phyloP scores from a whole-genome alignment of 2,797 vertebrate species.

The Gallinago solitaria region DNA sequence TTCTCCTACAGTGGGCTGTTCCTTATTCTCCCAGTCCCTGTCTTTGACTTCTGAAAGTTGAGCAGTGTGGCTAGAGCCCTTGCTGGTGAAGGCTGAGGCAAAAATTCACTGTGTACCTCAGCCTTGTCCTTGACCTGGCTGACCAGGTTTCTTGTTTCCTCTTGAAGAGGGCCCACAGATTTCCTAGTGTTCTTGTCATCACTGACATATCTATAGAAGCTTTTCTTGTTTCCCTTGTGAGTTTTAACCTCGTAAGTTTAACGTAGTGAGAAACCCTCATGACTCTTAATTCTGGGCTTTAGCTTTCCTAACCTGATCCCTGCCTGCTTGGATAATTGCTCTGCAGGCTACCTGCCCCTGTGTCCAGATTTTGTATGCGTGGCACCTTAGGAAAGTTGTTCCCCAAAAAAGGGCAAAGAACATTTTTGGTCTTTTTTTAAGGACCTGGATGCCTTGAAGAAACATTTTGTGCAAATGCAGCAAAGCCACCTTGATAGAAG shows the following conservation, averaged over 20 bases:
- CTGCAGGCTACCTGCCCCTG: too few relatives aligned
- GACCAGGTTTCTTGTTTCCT: background rate
- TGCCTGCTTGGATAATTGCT: too few relatives aligned
- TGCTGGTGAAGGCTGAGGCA: too few relatives aligned
- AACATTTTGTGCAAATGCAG: fast-evolving
- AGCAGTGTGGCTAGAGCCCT: background rate
- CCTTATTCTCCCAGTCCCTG: background rate
- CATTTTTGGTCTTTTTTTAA: too few relatives aligned
- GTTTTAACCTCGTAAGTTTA: too few relatives aligned
- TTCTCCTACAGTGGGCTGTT: background rate
- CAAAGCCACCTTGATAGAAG: background rate
- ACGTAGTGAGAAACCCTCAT: too few relatives aligned
- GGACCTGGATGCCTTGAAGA: background rate
- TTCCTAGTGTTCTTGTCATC: background rate
- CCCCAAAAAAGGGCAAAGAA: background rate
- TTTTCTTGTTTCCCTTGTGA: background rate
- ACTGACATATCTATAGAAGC: background rate
- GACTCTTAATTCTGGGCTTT: too few relatives aligned
- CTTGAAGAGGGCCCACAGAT: background rate
- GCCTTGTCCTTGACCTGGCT: background rate
- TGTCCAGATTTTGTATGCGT: too few relatives aligned
- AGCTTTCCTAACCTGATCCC: too few relatives aligned
- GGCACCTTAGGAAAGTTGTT: background rate
- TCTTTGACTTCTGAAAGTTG: background rate
- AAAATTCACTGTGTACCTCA: background rate